Base-by-base conservation (phyloP, 1,140 invertebrate species). In the Drosophila subpulchrella region DNA sequence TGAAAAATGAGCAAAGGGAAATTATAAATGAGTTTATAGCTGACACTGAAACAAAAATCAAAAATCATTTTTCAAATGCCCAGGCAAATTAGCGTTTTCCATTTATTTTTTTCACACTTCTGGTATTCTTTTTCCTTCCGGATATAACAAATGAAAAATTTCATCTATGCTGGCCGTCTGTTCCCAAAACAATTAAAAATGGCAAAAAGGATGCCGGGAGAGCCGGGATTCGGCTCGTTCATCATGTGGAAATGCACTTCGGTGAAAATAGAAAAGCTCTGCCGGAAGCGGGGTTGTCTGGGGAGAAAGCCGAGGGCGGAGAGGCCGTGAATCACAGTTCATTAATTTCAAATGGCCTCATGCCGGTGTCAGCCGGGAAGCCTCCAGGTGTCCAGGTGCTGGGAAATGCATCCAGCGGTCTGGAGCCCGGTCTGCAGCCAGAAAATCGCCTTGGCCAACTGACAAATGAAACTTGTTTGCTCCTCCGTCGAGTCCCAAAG, bases 141-240 rank as follows among this genome's bases (percentile, higher is more conserved):
- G 39, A 20, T 48, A 68, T 82, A 76, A 82, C 59, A 79, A 86
- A 86, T 86, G 83, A 82, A 76, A 79, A 70, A 73, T 76, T 79
- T 78, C 50, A 67, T 75, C 53, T 60, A 72, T 58, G 47, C 71
- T 79, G 78, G 57, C 57, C 76, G 58, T 65, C 68, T 88, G 65
- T 77, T 88, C 83, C 83, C 79, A 86, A 86, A 88, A 76, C 79
- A 86, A 88, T 86, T 86, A 88, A 79, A 86, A 86, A 50, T 61
- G 13, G 65, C 76, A 70, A 54, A 47, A 60, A 67, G 60, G 48
- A 46, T 61, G 44, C 17, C 42, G 34, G 46, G 54, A 30, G 15
- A 15, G n/a, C 6, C 27, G 36, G 44, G 32, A 17, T 41, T 36
- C 41, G 54, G 32, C 59, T 65, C 32, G 82, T 85, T 78, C 82